These are phyloP conservation scores for Tuberolachnus salignus DNA, from an alignment of 2,888 invertebrate species.

Conservation along the genomic window DNA sequence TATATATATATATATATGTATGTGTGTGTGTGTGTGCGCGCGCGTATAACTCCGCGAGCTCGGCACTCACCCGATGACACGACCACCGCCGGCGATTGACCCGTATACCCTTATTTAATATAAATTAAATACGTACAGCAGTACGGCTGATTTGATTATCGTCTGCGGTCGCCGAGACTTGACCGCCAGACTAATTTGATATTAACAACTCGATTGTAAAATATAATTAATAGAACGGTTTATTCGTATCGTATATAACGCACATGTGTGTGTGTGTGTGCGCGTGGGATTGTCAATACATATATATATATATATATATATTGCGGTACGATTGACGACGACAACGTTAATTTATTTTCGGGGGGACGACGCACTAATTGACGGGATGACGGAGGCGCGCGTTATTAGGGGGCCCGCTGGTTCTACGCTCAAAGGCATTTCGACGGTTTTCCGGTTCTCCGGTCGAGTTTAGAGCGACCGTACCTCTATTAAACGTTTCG, in stretches of 20 bases:
- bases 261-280: too few species aligned
- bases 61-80: conserved; percentile 2
- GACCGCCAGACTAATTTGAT: neutral
- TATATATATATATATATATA: too few species aligned
- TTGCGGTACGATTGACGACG: neutral
- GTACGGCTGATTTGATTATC: conserved; percentile 27
- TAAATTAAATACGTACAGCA: neutral
- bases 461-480: too few species aligned
- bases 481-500: too few species aligned
- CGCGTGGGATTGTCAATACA: too few species aligned
- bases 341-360: conserved; percentile 10
- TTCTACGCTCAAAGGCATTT: too few species aligned
- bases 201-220: conserved; percentile 7
- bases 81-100: conserved; percentile 15
- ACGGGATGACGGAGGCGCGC: neutral
- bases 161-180: neutral
- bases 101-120: neutral
- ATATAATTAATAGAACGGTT: neutral
- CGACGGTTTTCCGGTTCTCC: too few species aligned
- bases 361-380: neutral
- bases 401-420: too few species aligned
- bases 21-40: neutral
- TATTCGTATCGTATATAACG: too few species aligned
- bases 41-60: neutral
- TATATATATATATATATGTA: too few species aligned